Conservation (phyloP, 2,113 vertebrate genomes). For the Casuarius casuarius region DNA sequence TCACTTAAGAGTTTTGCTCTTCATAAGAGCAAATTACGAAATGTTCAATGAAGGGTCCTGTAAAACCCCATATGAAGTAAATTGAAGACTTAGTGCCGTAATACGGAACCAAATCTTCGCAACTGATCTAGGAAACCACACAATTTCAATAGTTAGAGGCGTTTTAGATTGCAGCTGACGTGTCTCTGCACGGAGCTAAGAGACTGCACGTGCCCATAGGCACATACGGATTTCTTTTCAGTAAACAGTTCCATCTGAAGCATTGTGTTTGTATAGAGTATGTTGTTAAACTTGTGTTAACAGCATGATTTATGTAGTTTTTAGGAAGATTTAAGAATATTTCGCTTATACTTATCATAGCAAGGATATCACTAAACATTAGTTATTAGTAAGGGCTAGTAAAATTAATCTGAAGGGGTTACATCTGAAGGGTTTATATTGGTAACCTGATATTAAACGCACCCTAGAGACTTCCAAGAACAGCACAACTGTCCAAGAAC, state of each 20-base stretch:
- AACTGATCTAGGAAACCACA: not conserved
- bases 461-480: not conserved
- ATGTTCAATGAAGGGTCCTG: not conserved
- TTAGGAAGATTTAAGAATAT: not conserved
- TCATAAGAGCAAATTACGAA: not conserved
- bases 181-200: not conserved
- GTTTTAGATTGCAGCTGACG: not conserved
- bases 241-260: not conserved
- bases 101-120: not conserved
- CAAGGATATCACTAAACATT: not conserved
- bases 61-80: not conserved
- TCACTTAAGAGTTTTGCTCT: not conserved
- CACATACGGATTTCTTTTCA: not conserved
- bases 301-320: rapidly evolving
- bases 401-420: not conserved
- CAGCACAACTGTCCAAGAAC: not conserved
- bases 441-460: not conserved
- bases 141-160: not conserved
- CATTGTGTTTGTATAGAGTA: not conserved
- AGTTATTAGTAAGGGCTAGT: not conserved
- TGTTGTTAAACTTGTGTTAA: not conserved
- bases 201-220: not conserved
- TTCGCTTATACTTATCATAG: not conserved
- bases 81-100: rapidly evolving
- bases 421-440: not conserved